Conservation (phyloP, 1,140 invertebrate genomes). For the Anagrus nilaparvatae region DNA sequence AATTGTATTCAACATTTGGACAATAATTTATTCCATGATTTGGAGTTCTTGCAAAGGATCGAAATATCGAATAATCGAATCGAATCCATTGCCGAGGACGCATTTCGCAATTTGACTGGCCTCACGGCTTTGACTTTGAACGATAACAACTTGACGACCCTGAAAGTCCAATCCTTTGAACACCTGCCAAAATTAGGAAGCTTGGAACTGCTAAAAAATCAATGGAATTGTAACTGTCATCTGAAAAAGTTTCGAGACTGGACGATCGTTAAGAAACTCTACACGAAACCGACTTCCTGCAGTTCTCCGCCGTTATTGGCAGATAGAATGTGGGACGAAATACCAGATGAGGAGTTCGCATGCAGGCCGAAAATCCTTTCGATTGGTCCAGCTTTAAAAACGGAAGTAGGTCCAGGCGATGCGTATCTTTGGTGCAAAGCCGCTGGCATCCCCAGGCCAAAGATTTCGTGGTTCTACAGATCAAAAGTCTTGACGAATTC, state of each 20-base stretch:
- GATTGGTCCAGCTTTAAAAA: conserved; percentile 46
- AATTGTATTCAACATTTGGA: conserved; percentile 62
- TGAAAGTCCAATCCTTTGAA: conserved; percentile 50
- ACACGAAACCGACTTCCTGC: conserved; percentile 61
- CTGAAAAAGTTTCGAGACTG: conserved; percentile 69
- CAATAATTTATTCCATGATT: conserved; percentile 64
- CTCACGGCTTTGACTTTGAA: conserved; percentile 58
- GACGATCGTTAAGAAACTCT: conserved; percentile 58
- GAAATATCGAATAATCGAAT: conserved; percentile 66
- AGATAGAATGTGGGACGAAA: conserved; percentile 59
- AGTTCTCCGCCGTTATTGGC: conserved; percentile 53
- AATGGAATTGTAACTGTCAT: conserved; percentile 81
- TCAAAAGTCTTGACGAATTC: conserved; percentile 25
- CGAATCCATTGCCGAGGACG: conserved; percentile 53
- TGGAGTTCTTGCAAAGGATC: conserved; percentile 63
- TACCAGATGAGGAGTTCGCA: conserved; percentile 67
- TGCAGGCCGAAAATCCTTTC: conserved; percentile 62
- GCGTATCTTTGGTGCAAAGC: conserved; percentile 69
- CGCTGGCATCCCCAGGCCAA: conserved; percentile 61
- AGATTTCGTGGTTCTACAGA: conserved; percentile 55
- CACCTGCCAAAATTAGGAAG: conserved; percentile 56
- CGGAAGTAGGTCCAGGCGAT: conserved; percentile 51
- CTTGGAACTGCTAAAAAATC: conserved; percentile 68
- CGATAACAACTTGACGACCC: conserved; percentile 57
- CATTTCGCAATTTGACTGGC: conserved; percentile 59